phyloP scores from a whole-genome alignment of 2,113 vertebrate species.

The Spilogale gracilis region DNA sequence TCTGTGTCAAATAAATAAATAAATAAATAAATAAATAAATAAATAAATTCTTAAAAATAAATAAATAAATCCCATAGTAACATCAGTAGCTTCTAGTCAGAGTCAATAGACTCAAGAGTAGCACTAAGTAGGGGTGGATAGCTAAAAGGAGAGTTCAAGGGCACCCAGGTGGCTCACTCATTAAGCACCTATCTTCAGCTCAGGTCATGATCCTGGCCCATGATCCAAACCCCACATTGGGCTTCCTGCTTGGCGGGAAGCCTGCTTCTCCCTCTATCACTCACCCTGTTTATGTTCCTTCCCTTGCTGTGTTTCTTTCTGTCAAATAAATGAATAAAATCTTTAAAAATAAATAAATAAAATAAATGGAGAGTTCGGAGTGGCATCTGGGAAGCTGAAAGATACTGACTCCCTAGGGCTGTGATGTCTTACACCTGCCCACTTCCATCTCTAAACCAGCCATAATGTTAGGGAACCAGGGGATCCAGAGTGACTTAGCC shows the following conservation, averaged over 20 bases:
- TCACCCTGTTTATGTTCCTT: no score
- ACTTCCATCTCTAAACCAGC: not conserved
- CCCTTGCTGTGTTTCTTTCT: no score
- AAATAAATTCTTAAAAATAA: not conserved
- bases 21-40: not conserved
- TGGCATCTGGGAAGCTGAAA: not conserved
- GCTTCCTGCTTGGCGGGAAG: no score
- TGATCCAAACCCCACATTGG: no score
- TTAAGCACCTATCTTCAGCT: no score
- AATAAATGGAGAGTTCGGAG: not conserved
- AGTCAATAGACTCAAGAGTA: not conserved
- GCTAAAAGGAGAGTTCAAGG: not conserved
- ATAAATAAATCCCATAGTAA: not conserved
- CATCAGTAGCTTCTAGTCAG: not conserved
- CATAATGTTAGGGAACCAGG: not conserved
- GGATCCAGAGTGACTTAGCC: not conserved
- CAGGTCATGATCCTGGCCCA: no score
- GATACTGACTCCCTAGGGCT: not conserved
- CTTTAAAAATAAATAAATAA: no score
- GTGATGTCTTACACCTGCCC: not conserved
- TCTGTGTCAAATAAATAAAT: no score
- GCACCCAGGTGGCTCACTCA: no score
- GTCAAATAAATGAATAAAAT: no score
- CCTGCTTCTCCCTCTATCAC: no score
- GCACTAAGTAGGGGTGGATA: not conserved